Base-by-base conservation (phyloP, 2,113 vertebrate species). In the Fulmarus glacialis region DNA sequence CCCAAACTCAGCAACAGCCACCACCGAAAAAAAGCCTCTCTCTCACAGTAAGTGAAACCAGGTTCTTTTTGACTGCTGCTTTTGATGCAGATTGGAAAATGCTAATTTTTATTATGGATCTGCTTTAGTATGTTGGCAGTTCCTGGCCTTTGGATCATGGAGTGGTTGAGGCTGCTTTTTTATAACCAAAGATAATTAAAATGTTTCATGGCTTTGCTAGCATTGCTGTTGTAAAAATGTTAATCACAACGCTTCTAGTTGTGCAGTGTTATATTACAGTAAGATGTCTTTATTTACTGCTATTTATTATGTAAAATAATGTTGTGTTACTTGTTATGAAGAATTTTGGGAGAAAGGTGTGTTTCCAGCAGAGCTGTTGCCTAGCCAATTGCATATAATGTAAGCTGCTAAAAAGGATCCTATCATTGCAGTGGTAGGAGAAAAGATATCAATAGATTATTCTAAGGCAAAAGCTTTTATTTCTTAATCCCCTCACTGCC, bases 21-120 rank as follows among this genome's bases (percentile, higher is more conserved):
- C 97, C 98, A 14, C 99, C 98, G 87, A 99, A 99, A 93, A 99
- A 99, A 98, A 99, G 98, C 77, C 99, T 99, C 62, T 99, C 99
- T 3, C 99, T 99, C 77, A 99, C 99, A 90, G 99, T 99, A 95
- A 95, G 98, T 87, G n/a, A 52, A 78, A 62, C 3, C 4, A 34
- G 14, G 5, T 60, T 43, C 20, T 47, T 56, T 40, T 43, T 73
- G 30, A 34, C 16, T 67, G 48, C 11, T 60, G 59, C 15, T 48
- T 81, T 80, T 70, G 27, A 47, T 64, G 40, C 53, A 26, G 40
- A 17, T 62, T 38, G 15, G 16, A 85, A 82, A 82, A 43, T 2
- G 3, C 20, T 7, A 3, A 16, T 45, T 64, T 43, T 47, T 63
- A 21, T 70, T 60, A 15, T 4, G 29, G 29, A 9, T 80, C 32